These are phyloP conservation scores for Drosophila yakuba DNA, from an alignment of 1,140 invertebrate genomes.

Conservation along the genomic window DNA sequence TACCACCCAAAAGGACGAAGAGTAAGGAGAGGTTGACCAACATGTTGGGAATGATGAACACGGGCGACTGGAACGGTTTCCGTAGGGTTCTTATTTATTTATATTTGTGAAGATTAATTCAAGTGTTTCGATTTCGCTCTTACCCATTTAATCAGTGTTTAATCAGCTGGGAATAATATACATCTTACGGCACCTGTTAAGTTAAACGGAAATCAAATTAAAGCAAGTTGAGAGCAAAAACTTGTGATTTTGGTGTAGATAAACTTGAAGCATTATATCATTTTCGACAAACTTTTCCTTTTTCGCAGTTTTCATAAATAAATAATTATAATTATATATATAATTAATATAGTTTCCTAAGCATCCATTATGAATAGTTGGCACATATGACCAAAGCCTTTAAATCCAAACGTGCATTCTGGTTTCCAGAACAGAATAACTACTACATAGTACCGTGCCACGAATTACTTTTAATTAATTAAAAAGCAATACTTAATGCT, in stretches of 20 bases:
- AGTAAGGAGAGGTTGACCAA: constrained; percentile 12
- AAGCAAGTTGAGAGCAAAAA: background rate
- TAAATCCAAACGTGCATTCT: background rate
- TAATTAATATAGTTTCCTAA: too few relatives aligned
- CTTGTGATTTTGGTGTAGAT: too few relatives aligned
- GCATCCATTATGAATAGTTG: too few relatives aligned
- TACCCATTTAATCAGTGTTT: constrained; percentile 17
- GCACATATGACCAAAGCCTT: too few relatives aligned
- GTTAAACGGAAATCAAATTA: constrained; percentile 3
- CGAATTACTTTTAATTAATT: background rate
- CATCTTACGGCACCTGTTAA: constrained; percentile 4
- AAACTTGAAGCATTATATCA: too few relatives aligned
- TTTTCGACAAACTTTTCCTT: too few relatives aligned
- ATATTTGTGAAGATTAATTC: constrained; percentile 10
- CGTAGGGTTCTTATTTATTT: background rate
- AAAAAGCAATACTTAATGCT: background rate
- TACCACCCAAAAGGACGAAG: constrained; percentile 2
- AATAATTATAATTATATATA: too few relatives aligned
- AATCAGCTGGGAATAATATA: constrained; percentile 14
- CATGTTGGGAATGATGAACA: background rate
- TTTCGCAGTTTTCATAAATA: too few relatives aligned
- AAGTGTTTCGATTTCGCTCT: constrained; percentile 10
- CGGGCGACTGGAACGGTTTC: constrained; percentile 20
- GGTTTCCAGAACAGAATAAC: background rate
- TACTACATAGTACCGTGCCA: background rate